Evolutionary conservation across 2,888 invertebrate genomes (phyloP), one percentile per base, ranked within the genome.

Genomic region (Cantharis rustica): DNA sequence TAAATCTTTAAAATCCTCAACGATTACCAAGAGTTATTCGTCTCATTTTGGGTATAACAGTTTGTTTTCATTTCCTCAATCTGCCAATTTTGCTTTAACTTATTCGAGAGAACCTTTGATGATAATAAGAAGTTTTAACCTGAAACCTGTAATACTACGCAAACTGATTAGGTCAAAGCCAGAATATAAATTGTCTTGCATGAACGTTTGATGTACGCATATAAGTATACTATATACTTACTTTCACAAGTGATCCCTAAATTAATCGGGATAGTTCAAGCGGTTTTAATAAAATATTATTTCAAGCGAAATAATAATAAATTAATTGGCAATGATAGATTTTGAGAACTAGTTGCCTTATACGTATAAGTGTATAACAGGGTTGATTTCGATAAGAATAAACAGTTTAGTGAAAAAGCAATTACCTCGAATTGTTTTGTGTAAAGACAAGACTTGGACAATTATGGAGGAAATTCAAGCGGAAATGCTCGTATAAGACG

Each of bases 401-500:
- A 47, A 47, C n/a, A 47, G 47, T 47, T 47, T 47, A 47, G 47
- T n/a, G 47, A 23, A 74, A 71, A 73, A 62, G 77, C 73, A 77
- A 77, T 77, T 77, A 77, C 73, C 23, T 23, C 68, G 71, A 71
- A 77, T 77, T 77, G 73, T 74, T 68, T 68, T 47, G 74, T 74
- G 64, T 74, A 77, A 77, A 77, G 77, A 72, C 77, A 75, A 77
- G 77, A 72, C 72, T 75, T 71, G 77, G 77, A 75, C 77, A 77
- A 77, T 77, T 77, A 77, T 75, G 69, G 75, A 69, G 79, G 79
- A 79, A 79, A 79, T 76, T 79, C 75, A 63, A 66, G 72, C 79
- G 79, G 79, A 79, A 79, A 74, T 69, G 74, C 79, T 79, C 69
- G 75, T 76, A 76, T 76, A 75, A 79, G 76, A 74, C 75, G 75